These are phyloP conservation scores for Bubo scandiacus DNA, from an alignment of 2,113 vertebrate genomes.

Conservation along the genomic window DNA sequence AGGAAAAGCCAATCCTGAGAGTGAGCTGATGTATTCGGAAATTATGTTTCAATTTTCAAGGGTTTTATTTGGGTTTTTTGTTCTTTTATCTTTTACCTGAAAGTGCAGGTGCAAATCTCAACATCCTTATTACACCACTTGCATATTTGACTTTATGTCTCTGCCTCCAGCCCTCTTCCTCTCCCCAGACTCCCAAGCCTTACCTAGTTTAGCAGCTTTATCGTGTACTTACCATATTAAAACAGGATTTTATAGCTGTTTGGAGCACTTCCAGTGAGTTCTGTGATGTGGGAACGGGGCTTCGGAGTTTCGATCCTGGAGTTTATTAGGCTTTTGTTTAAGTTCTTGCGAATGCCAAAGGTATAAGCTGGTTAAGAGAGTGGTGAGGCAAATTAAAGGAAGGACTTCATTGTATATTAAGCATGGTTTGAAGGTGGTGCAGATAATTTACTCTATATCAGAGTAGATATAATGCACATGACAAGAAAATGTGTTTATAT, in stretches of 20 bases:
- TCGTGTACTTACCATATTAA: neutral
- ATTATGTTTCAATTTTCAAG: neutral
- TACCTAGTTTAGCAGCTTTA: neutral
- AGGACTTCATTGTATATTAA: neutral
- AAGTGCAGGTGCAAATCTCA: neutral
- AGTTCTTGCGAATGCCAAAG: neutral
- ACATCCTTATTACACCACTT: neutral
- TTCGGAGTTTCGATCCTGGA: neutral
- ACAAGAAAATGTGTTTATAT: neutral
- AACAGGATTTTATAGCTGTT: neutral
- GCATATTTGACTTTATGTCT: neutral
- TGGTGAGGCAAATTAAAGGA: neutral
- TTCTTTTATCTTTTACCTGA: neutral
- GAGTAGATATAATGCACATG: neutral
- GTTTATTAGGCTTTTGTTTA: neutral
- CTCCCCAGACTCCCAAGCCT: neutral
- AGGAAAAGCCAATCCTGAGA: rapidly evolving
- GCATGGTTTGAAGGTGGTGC: neutral
- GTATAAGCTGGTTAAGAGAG: neutral
- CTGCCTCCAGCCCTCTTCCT: neutral
- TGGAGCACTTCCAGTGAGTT: neutral
- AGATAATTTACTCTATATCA: neutral
- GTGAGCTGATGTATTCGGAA: neutral
- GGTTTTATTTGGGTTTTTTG: neutral
- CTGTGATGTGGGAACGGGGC: neutral